Evolutionary conservation across 2,888 invertebrate species (phyloP).

Genomic region (Oligia fasciuncula): DNA sequence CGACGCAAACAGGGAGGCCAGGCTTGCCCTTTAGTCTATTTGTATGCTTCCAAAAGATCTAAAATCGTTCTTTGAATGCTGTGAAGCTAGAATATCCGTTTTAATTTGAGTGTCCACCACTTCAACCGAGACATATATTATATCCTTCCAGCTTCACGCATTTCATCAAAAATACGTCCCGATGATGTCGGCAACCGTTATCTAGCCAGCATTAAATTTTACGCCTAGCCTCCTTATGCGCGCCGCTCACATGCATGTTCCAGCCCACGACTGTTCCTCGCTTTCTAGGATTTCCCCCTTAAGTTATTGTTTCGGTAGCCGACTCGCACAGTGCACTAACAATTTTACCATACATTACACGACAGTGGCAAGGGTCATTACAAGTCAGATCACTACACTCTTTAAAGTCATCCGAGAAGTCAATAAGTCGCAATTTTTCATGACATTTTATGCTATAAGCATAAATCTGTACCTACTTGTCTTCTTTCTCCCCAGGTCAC

Average conservation of each 20-base stretch:
- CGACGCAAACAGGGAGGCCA: too few species aligned
- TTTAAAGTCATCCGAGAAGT: background rate
- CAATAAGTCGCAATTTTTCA: constrained; percentile 1
- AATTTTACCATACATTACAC: background rate
- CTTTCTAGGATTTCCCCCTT: too few species aligned
- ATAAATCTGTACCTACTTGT: background rate
- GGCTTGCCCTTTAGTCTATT: too few species aligned
- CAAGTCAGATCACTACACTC: background rate
- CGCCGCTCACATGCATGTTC: background rate
- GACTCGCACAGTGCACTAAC: background rate
- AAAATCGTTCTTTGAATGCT: background rate
- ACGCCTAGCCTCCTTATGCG: background rate
- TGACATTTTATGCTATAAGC: background rate
- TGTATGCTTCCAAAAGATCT: too few species aligned
- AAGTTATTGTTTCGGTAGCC: background rate
- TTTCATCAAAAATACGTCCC: background rate
- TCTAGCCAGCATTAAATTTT: background rate
- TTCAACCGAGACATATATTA: too few species aligned
- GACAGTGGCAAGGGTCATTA: constrained; percentile 1
- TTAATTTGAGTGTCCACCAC: background rate
- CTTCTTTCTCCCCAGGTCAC: background rate
- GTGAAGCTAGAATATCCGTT: background rate
- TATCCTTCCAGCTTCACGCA: background rate
- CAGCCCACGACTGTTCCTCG: background rate
- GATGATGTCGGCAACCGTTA: background rate